Conservation (phyloP, 1,140 invertebrate species). For the Ganaspis sp. region DNA sequence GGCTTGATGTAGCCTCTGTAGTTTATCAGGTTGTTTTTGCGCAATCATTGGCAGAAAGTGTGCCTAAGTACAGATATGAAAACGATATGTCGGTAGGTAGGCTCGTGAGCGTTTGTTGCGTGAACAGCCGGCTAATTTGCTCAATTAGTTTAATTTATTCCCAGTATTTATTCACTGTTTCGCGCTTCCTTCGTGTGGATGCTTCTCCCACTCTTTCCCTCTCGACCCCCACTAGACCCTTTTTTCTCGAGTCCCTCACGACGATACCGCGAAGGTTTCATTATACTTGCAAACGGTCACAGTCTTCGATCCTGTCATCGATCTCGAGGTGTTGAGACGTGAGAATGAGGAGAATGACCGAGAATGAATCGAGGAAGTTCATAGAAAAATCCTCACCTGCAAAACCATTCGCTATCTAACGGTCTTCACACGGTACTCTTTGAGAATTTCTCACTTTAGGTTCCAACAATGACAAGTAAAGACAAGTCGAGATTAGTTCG, state of each 20-base stretch:
- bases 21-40: neutral
- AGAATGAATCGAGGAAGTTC: constrained; percentile 51
- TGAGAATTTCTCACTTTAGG: neutral
- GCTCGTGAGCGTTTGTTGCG: constrained; percentile 52
- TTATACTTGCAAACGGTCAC: constrained; percentile 56
- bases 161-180: constrained; percentile 61
- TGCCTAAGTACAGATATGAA: neutral
- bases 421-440: constrained; percentile 26
- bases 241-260: constrained; percentile 34
- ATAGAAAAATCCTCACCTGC: constrained; percentile 46
- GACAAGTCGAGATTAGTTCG: neutral
- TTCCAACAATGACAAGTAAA: neutral
- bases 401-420: constrained; percentile 27
- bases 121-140: constrained; percentile 71
- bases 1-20: too few species aligned
- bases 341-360: constrained; percentile 46
- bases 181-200: constrained; percentile 31
- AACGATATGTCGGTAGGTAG: constrained; percentile 20
- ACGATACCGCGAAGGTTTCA: constrained; percentile 41
- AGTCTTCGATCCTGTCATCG: constrained; percentile 29
- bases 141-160: constrained; percentile 75
- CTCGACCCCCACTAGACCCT: constrained; percentile 38
- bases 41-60: neutral
- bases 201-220: constrained; percentile 32
- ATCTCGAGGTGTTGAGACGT: constrained; percentile 20